Evolutionary conservation across 2,888 invertebrate genomes (phyloP).

Genomic region (Pollenia griseotomentosa): DNA sequence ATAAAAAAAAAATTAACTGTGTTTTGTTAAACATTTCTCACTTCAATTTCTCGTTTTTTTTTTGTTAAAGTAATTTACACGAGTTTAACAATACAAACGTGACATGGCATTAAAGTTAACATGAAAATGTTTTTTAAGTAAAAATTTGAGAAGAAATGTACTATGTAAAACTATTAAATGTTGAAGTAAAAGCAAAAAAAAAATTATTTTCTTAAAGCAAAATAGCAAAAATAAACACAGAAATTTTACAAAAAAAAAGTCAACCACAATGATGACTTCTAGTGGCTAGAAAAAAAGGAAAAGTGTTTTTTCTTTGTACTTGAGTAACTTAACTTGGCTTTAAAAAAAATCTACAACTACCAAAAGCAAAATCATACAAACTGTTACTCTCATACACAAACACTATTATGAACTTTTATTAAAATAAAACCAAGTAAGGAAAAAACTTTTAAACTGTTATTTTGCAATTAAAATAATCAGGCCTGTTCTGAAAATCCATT

Average conservation of each 20-base stretch:
- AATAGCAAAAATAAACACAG: neutral
- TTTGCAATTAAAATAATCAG: no score
- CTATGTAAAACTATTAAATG: neutral
- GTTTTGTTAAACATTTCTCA: neutral
- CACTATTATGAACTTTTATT: constrained; percentile 35
- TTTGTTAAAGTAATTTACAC: constrained; percentile 34
- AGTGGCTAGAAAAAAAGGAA: constrained; percentile 54
- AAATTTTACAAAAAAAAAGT: constrained; percentile 12
- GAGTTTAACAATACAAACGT: constrained; percentile 60
- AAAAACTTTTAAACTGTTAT: no score
- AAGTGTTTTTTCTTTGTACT: constrained; percentile 24
- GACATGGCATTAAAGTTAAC: constrained; percentile 63
- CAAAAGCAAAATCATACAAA: constrained; percentile 10
- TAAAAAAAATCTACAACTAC: constrained; percentile 1
- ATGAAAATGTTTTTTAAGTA: constrained; percentile 39
- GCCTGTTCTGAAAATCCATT: no score
- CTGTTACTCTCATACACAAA: constrained; percentile 7
- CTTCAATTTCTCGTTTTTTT: neutral
- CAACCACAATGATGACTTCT: constrained; percentile 14
- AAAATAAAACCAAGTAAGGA: neutral
- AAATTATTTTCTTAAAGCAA: neutral
- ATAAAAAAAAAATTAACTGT: neutral
- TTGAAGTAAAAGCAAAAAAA: constrained; percentile 12
- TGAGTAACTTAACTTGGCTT: constrained; percentile 42
- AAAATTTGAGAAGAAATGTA: neutral